Conservation (phyloP, 2,888 invertebrate species). For the Apamea anceps region DNA sequence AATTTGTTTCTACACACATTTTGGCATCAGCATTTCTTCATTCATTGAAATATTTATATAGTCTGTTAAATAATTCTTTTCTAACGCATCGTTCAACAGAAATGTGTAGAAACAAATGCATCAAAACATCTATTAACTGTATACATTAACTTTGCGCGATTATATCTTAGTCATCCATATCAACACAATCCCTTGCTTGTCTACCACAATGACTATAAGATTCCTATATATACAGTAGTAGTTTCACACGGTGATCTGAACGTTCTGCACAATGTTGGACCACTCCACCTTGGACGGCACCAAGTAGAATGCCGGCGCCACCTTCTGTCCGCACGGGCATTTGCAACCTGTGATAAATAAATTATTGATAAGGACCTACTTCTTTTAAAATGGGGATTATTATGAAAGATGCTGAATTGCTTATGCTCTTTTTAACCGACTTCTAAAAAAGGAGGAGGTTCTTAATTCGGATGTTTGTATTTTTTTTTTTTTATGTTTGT, state of each 20-base stretch:
- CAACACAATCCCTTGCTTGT: not conserved
- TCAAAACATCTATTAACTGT: not conserved
- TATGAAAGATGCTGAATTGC: not conserved
- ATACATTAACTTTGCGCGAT: not conserved
- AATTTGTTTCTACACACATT: not conserved
- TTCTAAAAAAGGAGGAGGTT: too few relatives aligned
- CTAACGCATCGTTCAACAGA: not conserved
- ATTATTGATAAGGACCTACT: not conserved
- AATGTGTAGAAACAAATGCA: not conserved
- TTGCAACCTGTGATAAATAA: slow-evolving; percentile 92
- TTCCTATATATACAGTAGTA: not conserved
- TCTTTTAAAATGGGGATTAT: not conserved
- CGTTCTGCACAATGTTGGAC: slow-evolving; percentile 96
- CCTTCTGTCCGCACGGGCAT: slow-evolving; percentile 97
- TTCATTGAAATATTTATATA: not conserved
- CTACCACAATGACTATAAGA: not conserved
- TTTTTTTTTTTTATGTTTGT: too few relatives aligned
- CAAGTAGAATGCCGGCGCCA: slow-evolving; percentile 97
- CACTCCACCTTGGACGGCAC: slow-evolving; percentile 97
- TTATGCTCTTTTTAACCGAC: too few relatives aligned
- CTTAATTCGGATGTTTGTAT: too few relatives aligned
- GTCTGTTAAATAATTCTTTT: not conserved
- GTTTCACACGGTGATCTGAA: slow-evolving; percentile 93
- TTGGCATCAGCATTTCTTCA: not conserved
- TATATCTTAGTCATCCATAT: not conserved